Evolutionary conservation across 2,888 invertebrate genomes (phyloP), one percentile per base, ranked within the genome.

Genomic region (Hymenopus coronatus): DNA sequence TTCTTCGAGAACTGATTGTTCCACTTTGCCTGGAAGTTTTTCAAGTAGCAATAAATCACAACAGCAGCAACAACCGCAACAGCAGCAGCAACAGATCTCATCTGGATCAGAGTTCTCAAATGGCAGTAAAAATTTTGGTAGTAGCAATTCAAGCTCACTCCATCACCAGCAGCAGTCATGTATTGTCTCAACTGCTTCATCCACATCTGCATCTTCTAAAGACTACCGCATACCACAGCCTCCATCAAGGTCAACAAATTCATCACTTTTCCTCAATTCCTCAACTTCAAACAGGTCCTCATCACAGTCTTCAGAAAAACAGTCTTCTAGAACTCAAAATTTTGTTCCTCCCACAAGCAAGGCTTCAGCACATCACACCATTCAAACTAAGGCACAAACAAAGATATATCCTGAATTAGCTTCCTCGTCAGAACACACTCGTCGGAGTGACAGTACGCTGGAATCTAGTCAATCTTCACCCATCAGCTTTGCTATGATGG

Each of bases 401-500:
- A 97, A 97, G 94, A 95, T 96, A 91, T 97, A 97, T 93, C 96
- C 96, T 89, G 97, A 97, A 92, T 91, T 96, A 91, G 91, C 91
- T 12, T 93, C 91, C 88, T 93, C 93, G 87, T 91, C 92, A 7
- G 94, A 94, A 40, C 92, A 93, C 27, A 91, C 92, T 89, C 92
- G 92, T 90, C 91, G 89, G 85, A 91, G 90, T 81, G 91, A 91
- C 88, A 91, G 91, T 25, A 93, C 94, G 92, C 94, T 95, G 91
- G 94, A 95, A 93, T 94, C 94, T 93, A 94, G 93, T 93, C 96
- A 96, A 91, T 96, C 96, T 27, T 96, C 96, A 27, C 96, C 96
- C 14, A 96, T 96, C 91, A 96, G 96, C 93, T 97, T 96, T 93
- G 96, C 96, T 1, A 95, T 96, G 91, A 96, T 96, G 95, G 96